A percentile compares a stretch with the other conserved stretches of the same genome.
Evolutionary conservation across 1,140 invertebrate species (phyloP).

Genomic region (Platyscapa corneri): DNA sequence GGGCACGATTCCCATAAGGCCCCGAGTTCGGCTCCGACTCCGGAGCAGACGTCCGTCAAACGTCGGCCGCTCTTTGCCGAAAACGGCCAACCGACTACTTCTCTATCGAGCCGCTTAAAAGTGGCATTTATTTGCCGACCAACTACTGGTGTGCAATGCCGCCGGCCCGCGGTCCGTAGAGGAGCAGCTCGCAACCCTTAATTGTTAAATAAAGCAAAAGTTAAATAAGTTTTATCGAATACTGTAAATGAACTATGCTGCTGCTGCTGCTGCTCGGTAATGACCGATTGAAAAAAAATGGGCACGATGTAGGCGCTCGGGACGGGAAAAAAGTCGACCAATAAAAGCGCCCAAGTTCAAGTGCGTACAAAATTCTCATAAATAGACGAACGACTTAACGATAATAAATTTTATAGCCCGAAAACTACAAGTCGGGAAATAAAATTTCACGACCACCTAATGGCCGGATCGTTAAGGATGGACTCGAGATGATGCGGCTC

Average conservation of each 20-base stretch:
- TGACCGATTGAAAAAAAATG: background rate
- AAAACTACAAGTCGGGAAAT: slow-evolving; percentile 43
- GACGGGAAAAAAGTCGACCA: background rate
- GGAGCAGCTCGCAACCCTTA: too few relatives aligned
- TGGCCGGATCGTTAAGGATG: slow-evolving; percentile 36
- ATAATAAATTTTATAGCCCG: slow-evolving; percentile 44
- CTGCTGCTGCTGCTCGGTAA: background rate
- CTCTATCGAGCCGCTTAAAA: too few relatives aligned
- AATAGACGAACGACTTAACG: slow-evolving; percentile 34
- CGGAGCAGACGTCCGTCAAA: too few relatives aligned
- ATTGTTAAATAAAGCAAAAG: background rate
- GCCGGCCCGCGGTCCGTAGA: too few relatives aligned
- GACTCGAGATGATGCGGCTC: background rate
- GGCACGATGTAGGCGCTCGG: background rate
- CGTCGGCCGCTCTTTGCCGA: too few relatives aligned
- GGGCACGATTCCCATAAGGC: too few relatives aligned
- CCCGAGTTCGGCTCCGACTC: too few relatives aligned
- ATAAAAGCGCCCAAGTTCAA: slow-evolving; percentile 24
- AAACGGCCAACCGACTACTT: too few relatives aligned
- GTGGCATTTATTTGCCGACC: too few relatives aligned
- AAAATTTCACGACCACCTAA: slow-evolving; percentile 46
- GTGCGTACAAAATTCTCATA: slow-evolving; percentile 42
- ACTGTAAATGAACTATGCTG: background rate
- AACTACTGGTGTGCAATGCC: too few relatives aligned
- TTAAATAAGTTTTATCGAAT: background rate